Conservation (phyloP, 2,888 invertebrate genomes). For the Spodoptera exigua region DNA sequence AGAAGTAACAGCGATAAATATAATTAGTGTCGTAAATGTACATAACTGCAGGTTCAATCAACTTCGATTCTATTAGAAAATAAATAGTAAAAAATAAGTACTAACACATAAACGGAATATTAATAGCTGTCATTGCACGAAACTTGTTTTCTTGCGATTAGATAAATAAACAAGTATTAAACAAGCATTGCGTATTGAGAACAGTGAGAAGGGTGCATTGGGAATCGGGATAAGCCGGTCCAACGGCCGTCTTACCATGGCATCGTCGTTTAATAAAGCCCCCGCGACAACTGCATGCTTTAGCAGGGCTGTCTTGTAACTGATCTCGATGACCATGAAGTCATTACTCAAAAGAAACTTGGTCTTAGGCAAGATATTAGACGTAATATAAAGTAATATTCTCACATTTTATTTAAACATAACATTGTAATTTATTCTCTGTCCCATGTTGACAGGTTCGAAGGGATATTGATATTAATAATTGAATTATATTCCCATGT, state of each 20-base stretch:
- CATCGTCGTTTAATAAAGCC: conserved; percentile 84
- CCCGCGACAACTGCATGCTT: conserved; percentile 82
- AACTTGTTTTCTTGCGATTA: conserved; percentile 48
- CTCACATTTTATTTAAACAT: conserved; percentile 44
- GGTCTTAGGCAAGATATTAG: conserved; percentile 24
- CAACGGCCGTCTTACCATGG: conserved; percentile 84
- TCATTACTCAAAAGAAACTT: conserved; percentile 11
- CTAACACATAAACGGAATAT: conserved; percentile 20
- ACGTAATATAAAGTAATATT: conserved; percentile 37
- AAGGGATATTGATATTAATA: conserved; percentile 32
- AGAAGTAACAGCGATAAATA: not conserved
- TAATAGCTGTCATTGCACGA: conserved; percentile 44
- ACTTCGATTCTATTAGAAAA: conserved; percentile 17
- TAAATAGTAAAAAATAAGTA: conserved; percentile 14
- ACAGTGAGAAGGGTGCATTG: conserved; percentile 79
- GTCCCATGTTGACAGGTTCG: conserved; percentile 20
- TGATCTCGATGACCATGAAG: conserved; percentile 33
- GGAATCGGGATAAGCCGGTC: conserved; percentile 87
- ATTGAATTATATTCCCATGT: conserved; percentile 31
- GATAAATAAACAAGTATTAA: conserved; percentile 65
- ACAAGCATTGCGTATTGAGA: conserved; percentile 79
- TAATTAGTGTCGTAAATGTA: not conserved
- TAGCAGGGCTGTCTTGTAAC: conserved; percentile 73
- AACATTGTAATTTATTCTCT: conserved; percentile 26
- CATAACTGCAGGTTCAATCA: conserved; percentile 12